phyloP scores from a whole-genome alignment of 2,888 invertebrate genomes.

The Mythimna loreyi region DNA sequence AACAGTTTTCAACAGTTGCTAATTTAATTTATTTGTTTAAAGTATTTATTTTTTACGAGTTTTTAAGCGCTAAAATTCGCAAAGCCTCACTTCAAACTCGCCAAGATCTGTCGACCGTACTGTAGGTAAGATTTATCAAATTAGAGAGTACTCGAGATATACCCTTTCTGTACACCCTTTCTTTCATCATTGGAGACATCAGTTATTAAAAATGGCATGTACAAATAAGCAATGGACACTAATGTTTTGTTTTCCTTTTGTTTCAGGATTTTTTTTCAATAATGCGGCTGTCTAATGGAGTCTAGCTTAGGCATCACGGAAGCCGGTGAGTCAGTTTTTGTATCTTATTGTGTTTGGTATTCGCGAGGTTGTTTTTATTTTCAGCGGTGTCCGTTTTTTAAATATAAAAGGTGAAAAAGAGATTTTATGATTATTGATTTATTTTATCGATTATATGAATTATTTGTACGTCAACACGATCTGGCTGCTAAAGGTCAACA shows the following conservation, averaged over 20 bases:
- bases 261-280: slow-evolving; percentile 88
- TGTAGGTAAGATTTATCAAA: not conserved
- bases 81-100: too few species aligned
- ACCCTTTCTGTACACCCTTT: too few species aligned
- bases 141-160: too few species aligned
- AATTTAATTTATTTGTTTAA: too few species aligned
- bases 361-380: not conserved
- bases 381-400: not conserved
- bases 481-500: too few species aligned
- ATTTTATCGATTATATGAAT: not conserved
- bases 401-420: not conserved
- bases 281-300: slow-evolving; percentile 87
- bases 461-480: too few species aligned
- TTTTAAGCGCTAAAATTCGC: too few species aligned
- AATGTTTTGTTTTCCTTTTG: slow-evolving; percentile 65
- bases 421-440: not conserved
- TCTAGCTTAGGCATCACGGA: slow-evolving; percentile 84
- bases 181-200: too few species aligned
- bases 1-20: too few species aligned
- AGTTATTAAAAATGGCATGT: not conserved
- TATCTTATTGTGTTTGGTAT: slow-evolving; percentile 5
- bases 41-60: too few species aligned
- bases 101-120: too few species aligned
- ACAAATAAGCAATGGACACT: slow-evolving; percentile 10
- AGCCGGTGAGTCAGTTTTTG: slow-evolving; percentile 80